Base-by-base conservation (phyloP, 2,113 vertebrate genomes). In the Drymodes brunneopygia region DNA sequence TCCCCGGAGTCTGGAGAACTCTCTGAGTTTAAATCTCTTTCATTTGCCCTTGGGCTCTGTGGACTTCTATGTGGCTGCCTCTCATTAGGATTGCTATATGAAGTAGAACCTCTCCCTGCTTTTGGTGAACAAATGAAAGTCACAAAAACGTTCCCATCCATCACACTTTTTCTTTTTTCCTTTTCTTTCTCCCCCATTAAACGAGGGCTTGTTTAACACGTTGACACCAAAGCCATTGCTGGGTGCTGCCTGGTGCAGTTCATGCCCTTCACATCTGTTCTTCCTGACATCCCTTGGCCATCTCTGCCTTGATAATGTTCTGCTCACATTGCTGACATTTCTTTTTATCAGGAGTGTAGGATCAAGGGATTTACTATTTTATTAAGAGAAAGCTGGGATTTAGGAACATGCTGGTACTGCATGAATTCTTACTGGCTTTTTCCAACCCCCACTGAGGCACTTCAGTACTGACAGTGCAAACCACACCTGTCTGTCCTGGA, bases 361-460 rank as follows among this genome's bases (percentile, higher is more conserved):
- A 71, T 27, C 54, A 79, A 45, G 25, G 79, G 31, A 48, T 11
- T 72, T 73, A 44, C 7, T 44, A 20, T 10, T 72, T 72, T 50
- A 77, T 70, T 90, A 45, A 88, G 60, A 36, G 28, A 88, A 85
- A 94, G 9, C 44, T 81, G 60, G 33, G 73, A 24, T 71, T 64
- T 84, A 72, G 69, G 42, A 72, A 36, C 3, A 0, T 64, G 36
- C 48, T 70, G 24, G n/a, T 12, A 56, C 31, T 48, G 25, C 19
- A 29, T 40, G 45, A 71, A 28, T 17, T 7, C 44, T n/a, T 44
- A 9, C 9, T 35, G 44, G 19, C 15, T 84, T 70, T 87, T 79
- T n/a, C 28, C 51, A 81, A 4, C 10, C 24, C 31, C 11, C 29
- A 35, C 51, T 73, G 23, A 58, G 78, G 23, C 29, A 38, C 27